Percentiles rank a stretch among this genome's conserved stretches.
phyloP scores from a whole-genome alignment of 2,113 vertebrate genomes.

The Microtus pennsylvanicus region DNA sequence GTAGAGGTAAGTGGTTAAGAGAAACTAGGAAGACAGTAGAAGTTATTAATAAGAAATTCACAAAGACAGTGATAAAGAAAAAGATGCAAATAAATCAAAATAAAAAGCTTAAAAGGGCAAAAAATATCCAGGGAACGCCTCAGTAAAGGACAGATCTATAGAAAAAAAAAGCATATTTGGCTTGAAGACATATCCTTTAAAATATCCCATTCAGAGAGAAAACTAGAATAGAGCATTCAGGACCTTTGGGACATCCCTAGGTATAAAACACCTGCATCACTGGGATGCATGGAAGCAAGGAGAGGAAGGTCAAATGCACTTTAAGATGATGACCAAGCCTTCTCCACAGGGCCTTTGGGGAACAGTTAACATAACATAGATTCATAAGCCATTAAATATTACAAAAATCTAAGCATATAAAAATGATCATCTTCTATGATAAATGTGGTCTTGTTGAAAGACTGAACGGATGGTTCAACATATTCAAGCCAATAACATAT shows the following conservation, averaged over 20 bases:
- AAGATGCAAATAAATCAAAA: neutral
- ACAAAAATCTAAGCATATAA: neutral
- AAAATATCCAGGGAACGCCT: neutral
- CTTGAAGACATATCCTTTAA: neutral
- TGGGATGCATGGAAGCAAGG: neutral
- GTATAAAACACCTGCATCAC: neutral
- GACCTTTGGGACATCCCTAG: neutral
- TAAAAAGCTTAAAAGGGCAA: neutral
- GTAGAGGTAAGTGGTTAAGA: neutral
- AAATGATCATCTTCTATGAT: neutral
- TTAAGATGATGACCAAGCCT: neutral
- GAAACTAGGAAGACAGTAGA: neutral
- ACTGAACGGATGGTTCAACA: neutral
- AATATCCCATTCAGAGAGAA: neutral
- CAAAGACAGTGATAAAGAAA: neutral
- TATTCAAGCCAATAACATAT: neutral
- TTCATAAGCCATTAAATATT: neutral
- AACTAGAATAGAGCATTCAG: neutral
- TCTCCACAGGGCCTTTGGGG: neutral
- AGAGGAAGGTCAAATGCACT: neutral
- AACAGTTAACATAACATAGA: neutral
- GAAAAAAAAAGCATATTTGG: neutral
- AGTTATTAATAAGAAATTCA: neutral
- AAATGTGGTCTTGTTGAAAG: neutral
- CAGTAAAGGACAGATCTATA: neutral